Conservation (phyloP, 1,140 invertebrate genomes). For the Micrasema minimum region DNA sequence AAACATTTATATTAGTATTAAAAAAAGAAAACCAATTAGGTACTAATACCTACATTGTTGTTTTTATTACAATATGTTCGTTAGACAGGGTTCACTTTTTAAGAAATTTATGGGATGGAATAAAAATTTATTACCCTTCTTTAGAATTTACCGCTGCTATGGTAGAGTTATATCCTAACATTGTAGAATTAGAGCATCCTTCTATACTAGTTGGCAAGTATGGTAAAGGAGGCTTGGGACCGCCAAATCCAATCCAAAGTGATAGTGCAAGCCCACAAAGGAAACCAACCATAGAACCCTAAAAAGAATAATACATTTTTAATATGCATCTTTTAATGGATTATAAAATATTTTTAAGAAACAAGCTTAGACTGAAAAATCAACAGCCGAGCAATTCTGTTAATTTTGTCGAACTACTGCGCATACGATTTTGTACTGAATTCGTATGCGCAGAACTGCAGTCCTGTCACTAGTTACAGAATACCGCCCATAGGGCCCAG, state of each 20-base stretch:
- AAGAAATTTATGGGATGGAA: background rate
- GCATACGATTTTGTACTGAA: too few species aligned
- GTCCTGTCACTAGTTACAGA: too few species aligned
- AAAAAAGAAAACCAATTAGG: too few species aligned
- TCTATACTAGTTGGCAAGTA: constrained; percentile 70
- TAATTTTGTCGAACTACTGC: too few species aligned
- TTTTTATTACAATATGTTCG: background rate
- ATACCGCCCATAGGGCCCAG: background rate
- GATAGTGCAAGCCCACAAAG: constrained; percentile 74
- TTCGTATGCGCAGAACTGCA: too few species aligned
- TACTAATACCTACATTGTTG: too few species aligned
- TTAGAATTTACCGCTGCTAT: background rate
- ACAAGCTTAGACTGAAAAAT: background rate
- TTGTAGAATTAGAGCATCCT: constrained; percentile 66
- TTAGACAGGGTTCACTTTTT: background rate
- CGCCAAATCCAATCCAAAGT: constrained; percentile 89
- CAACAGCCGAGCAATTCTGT: too few species aligned
- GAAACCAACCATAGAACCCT: constrained; percentile 77
- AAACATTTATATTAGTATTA: too few species aligned
- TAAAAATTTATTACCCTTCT: background rate
- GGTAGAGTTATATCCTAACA: background rate
- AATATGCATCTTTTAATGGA: too few species aligned
- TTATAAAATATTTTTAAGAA: constrained; percentile 5
- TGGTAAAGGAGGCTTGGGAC: constrained; percentile 72
- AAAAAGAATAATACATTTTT: background rate